Conservation (phyloP, 2,797 vertebrate genomes). For the Rhyacichthys aspro region DNA sequence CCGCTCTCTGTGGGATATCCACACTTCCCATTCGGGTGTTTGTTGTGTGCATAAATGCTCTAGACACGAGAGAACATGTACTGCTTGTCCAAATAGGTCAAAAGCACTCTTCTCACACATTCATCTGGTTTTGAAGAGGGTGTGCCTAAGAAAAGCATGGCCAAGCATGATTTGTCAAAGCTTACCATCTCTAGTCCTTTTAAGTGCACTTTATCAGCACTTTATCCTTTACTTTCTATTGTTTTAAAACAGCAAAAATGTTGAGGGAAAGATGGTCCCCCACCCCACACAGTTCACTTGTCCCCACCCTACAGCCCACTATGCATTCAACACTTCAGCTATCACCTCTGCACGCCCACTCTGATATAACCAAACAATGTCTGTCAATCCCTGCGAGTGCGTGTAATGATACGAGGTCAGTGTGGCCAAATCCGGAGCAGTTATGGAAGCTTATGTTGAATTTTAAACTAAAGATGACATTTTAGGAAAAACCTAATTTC, state of each 20-base stretch:
- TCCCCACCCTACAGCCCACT: conserved; percentile 2
- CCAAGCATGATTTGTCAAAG: background rate
- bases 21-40: too few relatives aligned
- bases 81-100: too few relatives aligned
- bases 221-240: conserved; percentile 13
- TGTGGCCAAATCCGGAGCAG: background rate
- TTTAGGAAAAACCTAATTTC: conserved; percentile 27
- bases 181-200: background rate
- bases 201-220: conserved; percentile 14
- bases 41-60: too few relatives aligned
- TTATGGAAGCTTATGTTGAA: conserved; percentile 33
- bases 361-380: conserved; percentile 45
- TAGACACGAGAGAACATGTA: too few relatives aligned
- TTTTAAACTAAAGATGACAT: conserved; percentile 19
- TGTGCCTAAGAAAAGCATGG: conserved; percentile 1
- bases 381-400: background rate
- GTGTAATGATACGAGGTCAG: conserved; percentile 13
- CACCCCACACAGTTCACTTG: conserved; percentile 10
- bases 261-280: conserved; percentile 14
- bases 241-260: conserved; percentile 18
- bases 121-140: too few relatives aligned
- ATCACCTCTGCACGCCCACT: conserved; percentile 35
- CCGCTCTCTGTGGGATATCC: too few relatives aligned
- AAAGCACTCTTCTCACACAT: too few relatives aligned
- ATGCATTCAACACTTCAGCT: conserved; percentile 25